Conservation (phyloP, 2,888 invertebrate species). For the Rambutsinella grinnellia region DNA sequence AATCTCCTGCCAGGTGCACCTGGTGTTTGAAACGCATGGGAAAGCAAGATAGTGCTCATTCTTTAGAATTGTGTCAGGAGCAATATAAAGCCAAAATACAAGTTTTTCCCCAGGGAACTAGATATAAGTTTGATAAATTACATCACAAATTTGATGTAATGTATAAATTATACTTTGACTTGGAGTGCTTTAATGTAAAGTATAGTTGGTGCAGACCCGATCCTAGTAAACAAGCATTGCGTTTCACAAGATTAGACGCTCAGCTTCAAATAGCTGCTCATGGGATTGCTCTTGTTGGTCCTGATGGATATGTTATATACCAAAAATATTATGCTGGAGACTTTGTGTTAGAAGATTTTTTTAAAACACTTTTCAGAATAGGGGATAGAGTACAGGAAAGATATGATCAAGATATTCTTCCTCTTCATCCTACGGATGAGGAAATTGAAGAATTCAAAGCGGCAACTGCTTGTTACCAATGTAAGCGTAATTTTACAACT, state of each 20-base stretch:
- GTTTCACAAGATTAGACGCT: not conserved
- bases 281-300: not conserved
- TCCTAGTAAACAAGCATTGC: not conserved
- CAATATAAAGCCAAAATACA: not conserved
- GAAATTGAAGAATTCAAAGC: not conserved
- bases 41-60: no score
- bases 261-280: not conserved
- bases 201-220: no score
- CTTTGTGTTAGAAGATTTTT: slow-evolving; percentile 7
- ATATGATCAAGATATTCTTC: not conserved
- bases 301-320: not conserved
- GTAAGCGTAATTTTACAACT: not conserved
- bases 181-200: not conserved
- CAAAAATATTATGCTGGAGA: not conserved
- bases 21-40: not conserved
- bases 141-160: not conserved
- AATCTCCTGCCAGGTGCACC: not conserved
- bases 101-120: not conserved
- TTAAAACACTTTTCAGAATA: not conserved
- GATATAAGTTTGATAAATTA: not conserved
- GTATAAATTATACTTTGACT: not conserved
- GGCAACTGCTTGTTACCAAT: not conserved
- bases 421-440: not conserved
- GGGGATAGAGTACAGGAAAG: not conserved
- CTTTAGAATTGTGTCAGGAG: no score